Evolutionary conservation across 2,888 invertebrate species (phyloP).

Genomic region (Zygaena filipendulae): DNA sequence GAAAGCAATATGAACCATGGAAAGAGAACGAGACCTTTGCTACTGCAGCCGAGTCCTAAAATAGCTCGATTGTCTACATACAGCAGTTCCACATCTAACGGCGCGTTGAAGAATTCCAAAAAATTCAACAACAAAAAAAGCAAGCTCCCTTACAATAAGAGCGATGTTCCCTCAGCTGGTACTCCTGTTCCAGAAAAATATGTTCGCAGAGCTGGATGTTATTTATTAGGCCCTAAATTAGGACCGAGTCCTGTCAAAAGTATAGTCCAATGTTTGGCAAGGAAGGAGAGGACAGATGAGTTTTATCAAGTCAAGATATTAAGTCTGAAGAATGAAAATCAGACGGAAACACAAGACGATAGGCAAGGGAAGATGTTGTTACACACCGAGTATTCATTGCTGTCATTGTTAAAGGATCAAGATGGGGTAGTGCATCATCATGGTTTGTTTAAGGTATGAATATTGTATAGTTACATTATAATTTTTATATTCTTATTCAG

Average conservation of each 20-base stretch:
- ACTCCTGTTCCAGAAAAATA: constrained; percentile 62
- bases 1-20: constrained; percentile 47
- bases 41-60: constrained; percentile 50
- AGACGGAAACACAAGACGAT: constrained; percentile 77
- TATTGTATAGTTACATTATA: constrained; percentile 1
- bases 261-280: constrained; percentile 79
- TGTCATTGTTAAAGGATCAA: constrained; percentile 75
- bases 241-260: constrained; percentile 81
- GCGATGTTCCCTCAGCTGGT: constrained; percentile 56
- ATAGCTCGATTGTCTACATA: constrained; percentile 44
- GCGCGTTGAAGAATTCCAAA: constrained; percentile 37
- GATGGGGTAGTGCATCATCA: constrained; percentile 81
- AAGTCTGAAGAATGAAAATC: constrained; percentile 58
- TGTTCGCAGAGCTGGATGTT: constrained; percentile 74
- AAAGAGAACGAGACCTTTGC: constrained; percentile 58
- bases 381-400: constrained; percentile 79
- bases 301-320: constrained; percentile 76
- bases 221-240: constrained; percentile 74
- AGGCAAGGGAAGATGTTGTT: constrained; percentile 81
- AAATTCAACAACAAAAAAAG: constrained; percentile 33
- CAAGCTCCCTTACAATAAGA: constrained; percentile 36
- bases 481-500: too few relatives aligned
- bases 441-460: constrained; percentile 76
- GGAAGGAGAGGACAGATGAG: constrained; percentile 74
- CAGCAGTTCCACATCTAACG: constrained; percentile 36